Evolutionary conservation across 2,113 vertebrate genomes (phyloP), one percentile per base, ranked within the genome.

Genomic region (Macrotis lagotis): DNA sequence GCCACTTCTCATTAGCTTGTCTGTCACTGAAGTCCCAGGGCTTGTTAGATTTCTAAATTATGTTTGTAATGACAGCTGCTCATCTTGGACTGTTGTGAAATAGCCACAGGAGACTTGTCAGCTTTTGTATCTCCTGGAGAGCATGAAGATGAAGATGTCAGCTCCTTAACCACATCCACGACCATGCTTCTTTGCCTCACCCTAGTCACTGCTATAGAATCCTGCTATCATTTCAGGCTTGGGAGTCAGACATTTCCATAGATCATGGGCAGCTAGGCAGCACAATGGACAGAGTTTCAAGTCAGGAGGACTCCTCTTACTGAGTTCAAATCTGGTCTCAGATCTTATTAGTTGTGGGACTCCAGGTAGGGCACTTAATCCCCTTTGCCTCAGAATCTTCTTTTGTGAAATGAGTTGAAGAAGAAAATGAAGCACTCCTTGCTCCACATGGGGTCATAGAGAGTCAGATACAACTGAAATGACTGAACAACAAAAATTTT

Each of bases 1-100:
- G 50, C 3, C 89, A 37, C n/a, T 95, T 96, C 90, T 91, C 83
- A 90, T 49, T 93, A 53, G 74, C 51, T 93, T 44, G 92, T 95
- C 59, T 88, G 91, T 55, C 74, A 51, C n/a, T 55, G 12, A 49
- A 74, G 44, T 50, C 92, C 53, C 44, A 48, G 59, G 94, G 66
- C 91, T 96, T 9, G 51, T 48, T 28, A 11, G 48, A 59, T 90
- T 95, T 92, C 91, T 94, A 51, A 94, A 47, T 50, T 52, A 48
- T 31, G 2, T 66, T 8, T 48, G 25, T 92, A 49, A 10, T 89
- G 90, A 92, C 52, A 90, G 52, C 59, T 52, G 48, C 52, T 94
- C 1, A 37, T 91, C 55, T 49, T 90, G 52, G 50, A 0, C 25
- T 89, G 31, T 55, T 44, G 53, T 50, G 92, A 83, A 90, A 51